phyloP scores from a whole-genome alignment of 2,113 vertebrate genomes.

The Grammomys surdaster region DNA sequence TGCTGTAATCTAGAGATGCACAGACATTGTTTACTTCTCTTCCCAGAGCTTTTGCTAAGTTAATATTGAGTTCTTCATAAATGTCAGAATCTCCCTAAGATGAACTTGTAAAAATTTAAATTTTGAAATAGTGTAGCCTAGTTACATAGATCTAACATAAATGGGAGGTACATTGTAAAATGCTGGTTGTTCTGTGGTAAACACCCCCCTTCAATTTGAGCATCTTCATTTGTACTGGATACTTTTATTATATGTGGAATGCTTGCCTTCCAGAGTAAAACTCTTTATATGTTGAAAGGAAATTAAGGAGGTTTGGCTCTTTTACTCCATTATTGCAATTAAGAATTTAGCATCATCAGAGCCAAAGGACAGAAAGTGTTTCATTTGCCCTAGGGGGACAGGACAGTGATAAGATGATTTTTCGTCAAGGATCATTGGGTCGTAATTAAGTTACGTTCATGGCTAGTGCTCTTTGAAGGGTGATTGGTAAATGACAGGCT shows the following conservation, averaged over 20 bases:
- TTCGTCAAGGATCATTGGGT: slow-evolving; percentile 93
- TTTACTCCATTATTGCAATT: slow-evolving; percentile 90
- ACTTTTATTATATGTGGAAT: slow-evolving; percentile 80
- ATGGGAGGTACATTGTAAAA: neutral
- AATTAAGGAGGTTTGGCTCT: slow-evolving; percentile 86
- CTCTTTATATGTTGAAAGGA: slow-evolving; percentile 79
- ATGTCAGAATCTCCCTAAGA: slow-evolving; percentile 40
- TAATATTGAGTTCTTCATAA: slow-evolving; percentile 65
- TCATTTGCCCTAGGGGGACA: slow-evolving; percentile 90
- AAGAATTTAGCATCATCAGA: slow-evolving; percentile 88
- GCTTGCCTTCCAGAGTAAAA: slow-evolving; percentile 75
- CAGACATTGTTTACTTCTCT: slow-evolving; percentile 67
- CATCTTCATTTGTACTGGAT: slow-evolving; percentile 80
- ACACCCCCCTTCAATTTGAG: slow-evolving; percentile 72
- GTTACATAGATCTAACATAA: slow-evolving; percentile 31
- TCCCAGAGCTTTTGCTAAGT: slow-evolving; percentile 55
- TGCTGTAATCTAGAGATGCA: slow-evolving; percentile 19
- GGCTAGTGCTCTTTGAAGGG: slow-evolving; percentile 92
- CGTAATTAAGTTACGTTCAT: slow-evolving; percentile 94
- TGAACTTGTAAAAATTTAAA: neutral
- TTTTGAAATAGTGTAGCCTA: slow-evolving; percentile 58
- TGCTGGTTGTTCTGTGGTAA: slow-evolving; percentile 12
- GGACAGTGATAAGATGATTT: slow-evolving; percentile 93
- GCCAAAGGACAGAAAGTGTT: slow-evolving; percentile 89
- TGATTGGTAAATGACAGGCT: slow-evolving; percentile 95